Percentiles rank a stretch among this genome's conserved stretches.
phyloP scores from a whole-genome alignment of 2,888 invertebrate species.

The Diploptera punctata region DNA sequence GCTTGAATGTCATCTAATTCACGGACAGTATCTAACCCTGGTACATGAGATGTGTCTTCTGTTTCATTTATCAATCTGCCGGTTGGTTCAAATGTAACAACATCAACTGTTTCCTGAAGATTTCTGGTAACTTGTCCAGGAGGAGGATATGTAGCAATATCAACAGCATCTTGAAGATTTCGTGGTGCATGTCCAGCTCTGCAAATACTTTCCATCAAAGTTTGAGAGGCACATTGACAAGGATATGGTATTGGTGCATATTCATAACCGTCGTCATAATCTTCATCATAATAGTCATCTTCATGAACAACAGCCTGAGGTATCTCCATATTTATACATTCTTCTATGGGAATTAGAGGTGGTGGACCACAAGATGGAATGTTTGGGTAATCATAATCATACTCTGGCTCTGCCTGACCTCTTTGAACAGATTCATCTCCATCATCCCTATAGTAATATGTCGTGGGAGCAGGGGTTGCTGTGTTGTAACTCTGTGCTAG shows the following conservation, averaged over 20 bases:
- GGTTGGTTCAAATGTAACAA: constrained; percentile 3
- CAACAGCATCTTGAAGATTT: constrained; percentile 25
- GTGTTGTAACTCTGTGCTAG: constrained; percentile 20
- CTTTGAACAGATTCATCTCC: too few species aligned
- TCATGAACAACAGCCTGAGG: neutral
- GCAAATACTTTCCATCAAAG: constrained; percentile 2
- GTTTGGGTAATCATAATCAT: neutral
- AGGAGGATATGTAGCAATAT: neutral
- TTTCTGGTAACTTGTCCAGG: too few species aligned
- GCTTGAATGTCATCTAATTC: neutral
- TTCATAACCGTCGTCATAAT: constrained; percentile 4
- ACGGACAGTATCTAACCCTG: neutral
- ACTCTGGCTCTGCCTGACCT: too few species aligned
- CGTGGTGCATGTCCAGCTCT: neutral
- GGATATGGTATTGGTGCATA: neutral
- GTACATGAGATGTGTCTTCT: neutral
- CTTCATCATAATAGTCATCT: constrained; percentile 14
- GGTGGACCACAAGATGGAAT: too few species aligned
- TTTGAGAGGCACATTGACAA: too few species aligned
- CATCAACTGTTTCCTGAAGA: constrained; percentile 14
- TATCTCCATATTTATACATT: neutral
- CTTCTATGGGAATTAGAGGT: too few species aligned
- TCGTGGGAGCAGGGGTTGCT: too few species aligned
- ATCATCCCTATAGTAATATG: neutral
- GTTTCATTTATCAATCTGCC: neutral